Conservation (phyloP, 2,797 vertebrate genomes). For the Eupleurogrammus muticus region DNA sequence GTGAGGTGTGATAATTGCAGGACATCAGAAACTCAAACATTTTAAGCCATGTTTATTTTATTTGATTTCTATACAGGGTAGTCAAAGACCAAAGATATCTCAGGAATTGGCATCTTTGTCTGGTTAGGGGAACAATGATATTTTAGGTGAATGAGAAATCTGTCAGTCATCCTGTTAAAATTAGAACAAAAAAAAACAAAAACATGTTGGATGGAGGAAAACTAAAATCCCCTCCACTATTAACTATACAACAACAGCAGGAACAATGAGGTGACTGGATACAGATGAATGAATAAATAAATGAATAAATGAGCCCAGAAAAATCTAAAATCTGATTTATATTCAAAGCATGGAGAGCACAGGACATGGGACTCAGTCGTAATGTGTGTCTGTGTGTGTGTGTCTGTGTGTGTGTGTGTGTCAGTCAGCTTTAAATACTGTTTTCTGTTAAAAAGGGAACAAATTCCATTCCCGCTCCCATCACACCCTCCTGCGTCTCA, state of each 20-base stretch:
- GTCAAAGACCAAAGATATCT: too few species aligned
- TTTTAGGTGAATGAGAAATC: background rate
- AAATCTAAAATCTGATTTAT: background rate
- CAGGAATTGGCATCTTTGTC: background rate
- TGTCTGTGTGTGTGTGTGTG: too few species aligned
- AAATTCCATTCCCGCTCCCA: background rate
- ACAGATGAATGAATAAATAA: background rate
- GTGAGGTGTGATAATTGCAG: too few species aligned
- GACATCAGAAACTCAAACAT: too few species aligned
- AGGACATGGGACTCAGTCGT: too few species aligned
- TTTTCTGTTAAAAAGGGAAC: background rate
- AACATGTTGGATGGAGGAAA: too few species aligned
- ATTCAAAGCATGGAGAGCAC: background rate
- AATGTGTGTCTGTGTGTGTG: too few species aligned
- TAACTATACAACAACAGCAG: background rate
- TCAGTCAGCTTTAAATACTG: background rate
- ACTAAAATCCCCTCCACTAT: background rate
- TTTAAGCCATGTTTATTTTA: too few species aligned
- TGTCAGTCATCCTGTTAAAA: background rate
- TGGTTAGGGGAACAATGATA: background rate
- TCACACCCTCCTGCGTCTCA: background rate
- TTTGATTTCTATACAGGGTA: too few species aligned
- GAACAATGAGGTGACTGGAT: background rate
- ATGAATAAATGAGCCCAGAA: background rate
- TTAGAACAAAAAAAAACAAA: too few species aligned